A percentile compares a stretch with the other conserved stretches of the same genome.
phyloP scores from a whole-genome alignment of 2,113 vertebrate genomes.

The Ginglymostoma cirratum region DNA sequence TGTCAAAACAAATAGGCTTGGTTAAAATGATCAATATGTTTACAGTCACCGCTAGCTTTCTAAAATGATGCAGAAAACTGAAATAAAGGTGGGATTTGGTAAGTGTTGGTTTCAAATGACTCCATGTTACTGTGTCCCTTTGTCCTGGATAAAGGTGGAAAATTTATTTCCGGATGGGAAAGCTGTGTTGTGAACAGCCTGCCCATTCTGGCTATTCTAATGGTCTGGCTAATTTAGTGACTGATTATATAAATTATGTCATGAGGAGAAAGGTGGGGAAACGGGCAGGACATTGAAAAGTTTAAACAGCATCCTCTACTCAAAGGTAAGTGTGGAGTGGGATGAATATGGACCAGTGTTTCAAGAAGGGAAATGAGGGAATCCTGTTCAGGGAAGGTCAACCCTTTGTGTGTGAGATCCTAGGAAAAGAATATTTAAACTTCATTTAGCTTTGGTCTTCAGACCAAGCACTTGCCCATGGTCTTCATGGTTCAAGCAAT shows the following conservation, averaged over 20 bases:
- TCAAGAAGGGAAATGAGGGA: neutral
- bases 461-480: neutral
- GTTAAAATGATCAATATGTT: neutral
- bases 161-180: too few species aligned
- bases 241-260: too few species aligned
- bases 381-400: neutral
- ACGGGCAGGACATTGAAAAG: too few species aligned
- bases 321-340: too few species aligned
- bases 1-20: constrained; percentile 44
- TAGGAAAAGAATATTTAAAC: neutral
- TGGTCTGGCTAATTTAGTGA: too few species aligned
- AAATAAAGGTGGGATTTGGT: neutral
- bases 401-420: neutral
- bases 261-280: too few species aligned
- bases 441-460: neutral
- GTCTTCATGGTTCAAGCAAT: neutral
- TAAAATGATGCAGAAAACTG: neutral
- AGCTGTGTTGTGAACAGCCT: too few species aligned
- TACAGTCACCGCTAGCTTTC: neutral
- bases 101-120: neutral
- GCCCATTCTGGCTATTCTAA: too few species aligned
- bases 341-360: neutral
- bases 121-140: neutral
- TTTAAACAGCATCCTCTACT: too few species aligned
- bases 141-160: neutral